These are phyloP conservation scores for Coluber constrictor DNA, from an alignment of 2,797 vertebrate species.

Conservation along the genomic window DNA sequence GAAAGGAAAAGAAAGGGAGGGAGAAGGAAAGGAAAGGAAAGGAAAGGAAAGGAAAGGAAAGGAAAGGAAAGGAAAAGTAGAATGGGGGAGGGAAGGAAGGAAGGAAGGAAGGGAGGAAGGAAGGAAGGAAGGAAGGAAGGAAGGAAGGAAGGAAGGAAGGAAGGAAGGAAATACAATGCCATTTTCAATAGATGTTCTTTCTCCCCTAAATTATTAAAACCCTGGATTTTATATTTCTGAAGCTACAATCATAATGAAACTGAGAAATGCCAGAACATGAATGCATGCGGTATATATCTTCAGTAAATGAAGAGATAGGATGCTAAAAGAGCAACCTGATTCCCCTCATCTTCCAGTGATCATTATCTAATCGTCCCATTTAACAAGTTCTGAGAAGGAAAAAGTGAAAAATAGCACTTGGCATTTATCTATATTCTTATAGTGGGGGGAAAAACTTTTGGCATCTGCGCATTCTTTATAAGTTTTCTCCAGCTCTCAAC, in stretches of 20 bases:
- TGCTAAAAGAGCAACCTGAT: conserved; percentile 18
- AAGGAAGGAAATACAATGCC: background rate
- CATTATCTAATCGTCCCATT: conserved; percentile 15
- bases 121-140: too few species aligned
- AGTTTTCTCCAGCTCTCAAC: background rate
- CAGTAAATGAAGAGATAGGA: conserved; percentile 16
- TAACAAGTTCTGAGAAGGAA: background rate
- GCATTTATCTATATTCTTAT: background rate
- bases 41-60: too few species aligned
- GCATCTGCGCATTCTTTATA: conserved; percentile 3
- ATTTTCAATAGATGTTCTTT: conserved; percentile 22
- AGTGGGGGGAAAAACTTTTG: background rate
- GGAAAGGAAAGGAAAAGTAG: too few species aligned
- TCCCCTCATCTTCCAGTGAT: conserved; percentile 35
- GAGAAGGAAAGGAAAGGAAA: too few species aligned
- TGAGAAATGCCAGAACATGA: conserved; percentile 40
- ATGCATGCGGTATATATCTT: conserved; percentile 38
- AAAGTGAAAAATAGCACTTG: conserved; percentile 34
- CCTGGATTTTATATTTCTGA: conserved; percentile 42
- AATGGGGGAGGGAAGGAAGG: too few species aligned
- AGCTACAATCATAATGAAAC: conserved; percentile 47
- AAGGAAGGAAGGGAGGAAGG: background rate
- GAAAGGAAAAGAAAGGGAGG: too few species aligned
- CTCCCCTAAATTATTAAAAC: conserved; percentile 40
- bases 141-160: too few species aligned